Evolutionary conservation across 1,140 invertebrate species (phyloP).

Genomic region (Lordiphosa clarofinis): DNA sequence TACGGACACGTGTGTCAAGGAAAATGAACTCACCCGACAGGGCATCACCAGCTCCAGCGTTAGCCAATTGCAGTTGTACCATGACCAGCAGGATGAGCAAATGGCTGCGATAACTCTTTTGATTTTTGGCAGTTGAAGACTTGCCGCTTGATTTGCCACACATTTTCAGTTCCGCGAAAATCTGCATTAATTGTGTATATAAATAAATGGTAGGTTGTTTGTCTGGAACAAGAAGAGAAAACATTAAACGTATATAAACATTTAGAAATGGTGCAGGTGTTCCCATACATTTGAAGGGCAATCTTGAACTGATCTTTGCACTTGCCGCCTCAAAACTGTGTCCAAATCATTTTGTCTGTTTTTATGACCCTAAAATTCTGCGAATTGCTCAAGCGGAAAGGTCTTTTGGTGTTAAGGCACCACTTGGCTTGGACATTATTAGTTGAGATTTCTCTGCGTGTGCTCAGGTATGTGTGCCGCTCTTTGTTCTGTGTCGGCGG

Average conservation of each 20-base stretch:
- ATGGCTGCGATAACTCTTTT: constrained; percentile 18
- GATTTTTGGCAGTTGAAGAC: constrained; percentile 38
- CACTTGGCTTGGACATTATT: background rate
- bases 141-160: constrained; percentile 65
- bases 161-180: constrained; percentile 69
- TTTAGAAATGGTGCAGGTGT: constrained; percentile 49
- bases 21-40: constrained; percentile 49
- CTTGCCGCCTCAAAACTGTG: constrained; percentile 7
- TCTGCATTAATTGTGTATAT: constrained; percentile 50
- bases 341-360: constrained; percentile 4
- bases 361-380: constrained; percentile 7
- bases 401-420: background rate
- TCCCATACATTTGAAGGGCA: constrained; percentile 13
- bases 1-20: constrained; percentile 1
- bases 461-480: constrained; percentile 64
- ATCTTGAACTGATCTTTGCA: constrained; percentile 13
- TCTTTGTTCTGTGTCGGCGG: constrained; percentile 70
- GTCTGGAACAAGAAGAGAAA: constrained; percentile 43
- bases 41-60: constrained; percentile 31
- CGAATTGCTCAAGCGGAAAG: constrained; percentile 5
- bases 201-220: constrained; percentile 19
- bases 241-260: constrained; percentile 50
- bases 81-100: constrained; percentile 35
- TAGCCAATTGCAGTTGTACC: constrained; percentile 30
- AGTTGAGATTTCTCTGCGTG: constrained; percentile 3